phyloP scores from a whole-genome alignment of 2,113 vertebrate species.

The Seriola dumerili region DNA sequence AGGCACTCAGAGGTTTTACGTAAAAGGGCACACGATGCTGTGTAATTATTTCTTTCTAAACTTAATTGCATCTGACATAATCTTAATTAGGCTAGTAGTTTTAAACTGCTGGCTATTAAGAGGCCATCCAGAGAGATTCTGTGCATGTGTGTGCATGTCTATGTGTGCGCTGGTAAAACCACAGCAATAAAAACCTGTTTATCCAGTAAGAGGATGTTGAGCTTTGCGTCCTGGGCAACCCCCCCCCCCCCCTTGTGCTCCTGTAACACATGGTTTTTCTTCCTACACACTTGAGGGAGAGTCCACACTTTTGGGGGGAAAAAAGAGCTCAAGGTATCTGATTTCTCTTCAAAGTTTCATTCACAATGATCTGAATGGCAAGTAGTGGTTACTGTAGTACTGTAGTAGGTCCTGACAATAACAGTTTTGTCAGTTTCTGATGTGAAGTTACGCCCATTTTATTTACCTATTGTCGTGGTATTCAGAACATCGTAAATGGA shows the following conservation, averaged over 20 bases:
- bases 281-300: constrained; percentile 22
- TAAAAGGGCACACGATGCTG: constrained; percentile 32
- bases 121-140: constrained; percentile 30
- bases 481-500: background rate
- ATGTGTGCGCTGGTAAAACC: constrained; percentile 49
- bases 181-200: constrained; percentile 76
- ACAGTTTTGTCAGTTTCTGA: background rate
- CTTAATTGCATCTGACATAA: constrained; percentile 62
- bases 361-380: background rate
- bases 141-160: constrained; percentile 8
- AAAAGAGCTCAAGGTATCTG: background rate
- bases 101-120: constrained; percentile 60
- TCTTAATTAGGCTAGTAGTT: constrained; percentile 67
- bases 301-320: constrained; percentile 16
- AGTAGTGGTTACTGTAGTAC: background rate
- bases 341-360: background rate
- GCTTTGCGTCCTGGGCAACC: constrained; percentile 61
- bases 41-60: constrained; percentile 62
- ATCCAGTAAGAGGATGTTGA: constrained; percentile 77
- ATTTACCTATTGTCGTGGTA: background rate
- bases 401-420: background rate
- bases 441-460: background rate
- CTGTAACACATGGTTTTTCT: constrained; percentile 32
- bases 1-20: constrained; percentile 26
- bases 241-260: constrained; percentile 20